These are phyloP conservation scores for Tanypteryx hageni DNA, from an alignment of 2,888 invertebrate genomes.

Conservation along the genomic window DNA sequence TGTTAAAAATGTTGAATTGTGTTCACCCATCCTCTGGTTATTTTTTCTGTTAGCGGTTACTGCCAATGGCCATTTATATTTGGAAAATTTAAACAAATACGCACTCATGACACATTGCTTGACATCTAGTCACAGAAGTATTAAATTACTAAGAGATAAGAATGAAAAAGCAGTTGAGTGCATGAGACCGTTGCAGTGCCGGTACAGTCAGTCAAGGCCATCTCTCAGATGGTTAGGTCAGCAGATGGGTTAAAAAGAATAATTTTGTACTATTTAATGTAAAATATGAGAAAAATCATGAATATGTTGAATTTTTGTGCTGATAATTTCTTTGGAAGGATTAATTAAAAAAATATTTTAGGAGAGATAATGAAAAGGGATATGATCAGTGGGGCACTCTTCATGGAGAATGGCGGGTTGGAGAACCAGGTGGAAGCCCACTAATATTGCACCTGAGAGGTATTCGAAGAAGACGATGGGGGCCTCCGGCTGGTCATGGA, in stretches of 20 bases:
- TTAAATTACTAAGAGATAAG: no score
- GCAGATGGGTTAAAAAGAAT: background rate
- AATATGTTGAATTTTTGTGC: background rate
- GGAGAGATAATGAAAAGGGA: conserved; percentile 72
- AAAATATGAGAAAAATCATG: background rate
- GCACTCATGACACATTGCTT: no score
- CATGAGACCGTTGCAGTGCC: no score
- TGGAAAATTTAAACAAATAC: no score
- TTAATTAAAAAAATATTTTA: conserved; percentile 44
- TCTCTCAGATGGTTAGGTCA: no score
- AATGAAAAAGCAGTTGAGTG: no score
- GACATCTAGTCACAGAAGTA: no score
- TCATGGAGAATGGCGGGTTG: conserved; percentile 78
- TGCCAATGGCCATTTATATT: no score
- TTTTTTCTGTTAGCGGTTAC: no score
- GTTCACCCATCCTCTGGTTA: no score
- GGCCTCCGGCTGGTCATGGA: conserved; percentile 67
- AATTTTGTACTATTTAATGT: background rate
- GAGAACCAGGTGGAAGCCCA: conserved; percentile 73
- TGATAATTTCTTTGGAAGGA: conserved; percentile 32
- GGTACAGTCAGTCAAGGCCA: no score
- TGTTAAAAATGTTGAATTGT: background rate
- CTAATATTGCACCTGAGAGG: conserved; percentile 77
- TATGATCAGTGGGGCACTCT: conserved; percentile 82
- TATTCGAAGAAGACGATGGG: conserved; percentile 76